Base-by-base conservation (phyloP, 30 jellyfish, hydroid and myxozoan genomes). In the Nemopilema nomurai region DNA sequence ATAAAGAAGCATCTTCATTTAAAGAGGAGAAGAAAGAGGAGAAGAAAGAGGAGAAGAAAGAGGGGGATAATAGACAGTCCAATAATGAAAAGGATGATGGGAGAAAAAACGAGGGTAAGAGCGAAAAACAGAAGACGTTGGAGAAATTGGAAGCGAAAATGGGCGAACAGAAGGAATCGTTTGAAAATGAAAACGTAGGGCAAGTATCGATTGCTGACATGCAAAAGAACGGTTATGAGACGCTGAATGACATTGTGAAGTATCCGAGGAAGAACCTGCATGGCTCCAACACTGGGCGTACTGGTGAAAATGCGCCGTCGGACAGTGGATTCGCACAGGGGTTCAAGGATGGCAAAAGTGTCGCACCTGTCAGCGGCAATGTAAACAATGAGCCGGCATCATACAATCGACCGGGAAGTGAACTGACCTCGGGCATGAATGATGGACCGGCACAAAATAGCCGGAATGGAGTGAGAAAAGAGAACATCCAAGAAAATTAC, bases 231-330 rank as follows among this genome's bases (percentile, higher is more conserved):
- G 88, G 87, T 1, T 89, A 82, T 51, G 92, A 89, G 57, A 90
- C 97, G 24, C 26, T 83, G 1, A 67, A 84, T 30, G 94, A 90
- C 49, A 90, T 90, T 24, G 86, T 90, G 0, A 90, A 90, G 57
- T 84, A 82, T 33, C 97, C 94, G 22, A 81, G 81, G 3, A 83
- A 90, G 41, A 81, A 74, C 23, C 67, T 73, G 1, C 88, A 51
- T 20, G 50, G 49, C 26, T 66, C 86, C 26, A 67, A 70, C n/a
- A 49, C 51, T 66, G 83, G 88, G 16, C 28, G 18, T 7, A 63
- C 18, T 18, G 65, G 70, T 1, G 65, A 87, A 28, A 62, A 77
- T 71, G 57, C 25, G 64, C 69, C 77, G 21, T 3, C 71, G 66
- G 86, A 68, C 9, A 69, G 22, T 16, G 84, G 74, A 25, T 26